Base-by-base conservation (phyloP, 2,888 invertebrate species). In the Trisateles emortualis region DNA sequence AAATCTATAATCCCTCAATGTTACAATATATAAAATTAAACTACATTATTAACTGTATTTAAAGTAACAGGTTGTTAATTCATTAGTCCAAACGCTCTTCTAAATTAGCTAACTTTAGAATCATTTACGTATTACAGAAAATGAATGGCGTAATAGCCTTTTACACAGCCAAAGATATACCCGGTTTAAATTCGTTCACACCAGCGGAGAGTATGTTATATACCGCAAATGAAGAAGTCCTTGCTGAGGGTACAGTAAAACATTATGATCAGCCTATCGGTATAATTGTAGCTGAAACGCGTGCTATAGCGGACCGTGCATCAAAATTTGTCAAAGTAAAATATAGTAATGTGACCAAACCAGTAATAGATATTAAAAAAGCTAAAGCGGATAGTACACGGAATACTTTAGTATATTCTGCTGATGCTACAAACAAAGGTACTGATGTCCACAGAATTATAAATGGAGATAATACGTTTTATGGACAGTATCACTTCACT, bases 401-500 rank as follows among this genome's bases (percentile, higher is more conserved):
- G 29, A 58, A 53, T 4, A 69, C 42, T 0, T 0, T 52, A 8
- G 45, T 48, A 5, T 0, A 9, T 3, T 38, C 67, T 10, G 1
- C 43, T 13, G 49, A 58, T 56, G 63, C 70, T 29, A 60, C 60
- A 3, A 54, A 42, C 39, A 29, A 43, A 11, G 70, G 70, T 1
- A 52, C 52, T 4, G 60, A 70, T 48, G 30, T 69, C 10, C 30
- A 32, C 8, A 69, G 47, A 11, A 57, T 70, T 1, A 59, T 70
- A 3, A 46, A 13, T 30, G 70, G 96, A 0, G 86, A 78, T 4
- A 90, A 92, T 33, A 81, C 90, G 26, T 78, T 93, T 42, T 94
- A 93, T 8, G 78, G 90, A 22, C 96, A 97, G 72, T 96, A 95
- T 75, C 96, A 96, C 78, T 96, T 94, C 64, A 93, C 94, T n/a